A percentile compares a stretch with the other conserved stretches of the same genome.
phyloP scores from a whole-genome alignment of 2,888 invertebrate genomes.

The Tipula helvola region DNA sequence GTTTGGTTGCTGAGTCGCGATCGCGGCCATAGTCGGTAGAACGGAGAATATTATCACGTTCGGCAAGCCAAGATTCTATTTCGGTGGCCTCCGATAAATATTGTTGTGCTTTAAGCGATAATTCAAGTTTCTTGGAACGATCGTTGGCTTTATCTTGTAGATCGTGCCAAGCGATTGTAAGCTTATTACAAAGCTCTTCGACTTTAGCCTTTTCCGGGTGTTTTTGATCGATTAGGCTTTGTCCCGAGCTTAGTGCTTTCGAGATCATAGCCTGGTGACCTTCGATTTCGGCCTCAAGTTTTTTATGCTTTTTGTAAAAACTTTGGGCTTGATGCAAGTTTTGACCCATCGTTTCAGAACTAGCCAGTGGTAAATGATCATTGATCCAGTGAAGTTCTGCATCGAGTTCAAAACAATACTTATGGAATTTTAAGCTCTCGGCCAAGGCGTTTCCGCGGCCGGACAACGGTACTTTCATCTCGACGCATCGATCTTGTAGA shows the following conservation, averaged over 20 bases:
- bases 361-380: conserved; percentile 73
- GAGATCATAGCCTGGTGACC: conserved; percentile 79
- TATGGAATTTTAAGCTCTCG: conserved; percentile 74
- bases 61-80: conserved; percentile 86
- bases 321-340: conserved; percentile 89
- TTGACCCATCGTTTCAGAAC: conserved; percentile 61
- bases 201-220: conserved; percentile 75
- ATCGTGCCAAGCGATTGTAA: conserved; percentile 62
- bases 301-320: conserved; percentile 84
- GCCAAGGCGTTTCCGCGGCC: conserved; percentile 64
- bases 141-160: conserved; percentile 57
- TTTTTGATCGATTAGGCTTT: conserved; percentile 54
- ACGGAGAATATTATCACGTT: conserved; percentile 67
- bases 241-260: conserved; percentile 68
- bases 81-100: conserved; percentile 84
- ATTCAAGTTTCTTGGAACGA: conserved; percentile 65
- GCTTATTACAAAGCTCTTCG: conserved; percentile 54
- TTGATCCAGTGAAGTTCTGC: conserved; percentile 92
- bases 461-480: conserved; percentile 59
- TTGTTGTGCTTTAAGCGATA: conserved; percentile 81
- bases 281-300: conserved; percentile 77
- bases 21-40: conserved; percentile 84
- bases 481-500: conserved; percentile 55
- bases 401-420: conserved; percentile 86
- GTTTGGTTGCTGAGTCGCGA: conserved; percentile 79